Percentiles rank a stretch among this genome's conserved stretches.
phyloP scores from a whole-genome alignment of 2,797 vertebrate species.

The Thripadectes ignobilis region DNA sequence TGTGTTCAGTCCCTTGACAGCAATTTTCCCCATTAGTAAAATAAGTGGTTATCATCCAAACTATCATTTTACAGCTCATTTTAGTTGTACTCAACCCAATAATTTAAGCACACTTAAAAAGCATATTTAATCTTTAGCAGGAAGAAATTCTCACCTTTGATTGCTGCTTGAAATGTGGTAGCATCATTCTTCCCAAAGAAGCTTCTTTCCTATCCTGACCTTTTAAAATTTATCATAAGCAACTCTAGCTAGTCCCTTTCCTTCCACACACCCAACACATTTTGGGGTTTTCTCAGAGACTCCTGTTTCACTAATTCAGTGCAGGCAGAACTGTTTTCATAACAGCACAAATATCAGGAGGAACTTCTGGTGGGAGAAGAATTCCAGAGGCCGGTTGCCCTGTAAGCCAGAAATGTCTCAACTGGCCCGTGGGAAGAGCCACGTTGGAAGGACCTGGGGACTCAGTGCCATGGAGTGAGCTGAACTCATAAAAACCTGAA shows the following conservation, averaged over 20 bases:
- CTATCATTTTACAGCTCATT: neutral
- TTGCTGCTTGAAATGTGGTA: neutral
- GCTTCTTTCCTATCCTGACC: neutral
- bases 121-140: neutral
- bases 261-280: neutral
- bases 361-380: neutral
- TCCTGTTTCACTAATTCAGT: neutral
- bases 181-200: neutral
- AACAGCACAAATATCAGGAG: neutral
- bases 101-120: neutral
- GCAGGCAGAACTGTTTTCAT: neutral
- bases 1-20: neutral
- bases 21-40: neutral
- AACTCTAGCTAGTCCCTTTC: neutral
- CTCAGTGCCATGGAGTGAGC: fast-evolving
- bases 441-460: neutral
- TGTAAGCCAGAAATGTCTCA: neutral
- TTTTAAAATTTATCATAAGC: neutral
- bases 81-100: neutral
- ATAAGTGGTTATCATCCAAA: neutral
- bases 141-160: neutral
- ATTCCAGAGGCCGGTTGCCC: neutral
- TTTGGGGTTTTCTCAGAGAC: neutral
- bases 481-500: neutral
- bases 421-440: neutral